Evolutionary conservation across 2,888 invertebrate genomes (phyloP), one percentile per base, ranked within the genome.

Genomic region (Agriopis leucophaearia): DNA sequence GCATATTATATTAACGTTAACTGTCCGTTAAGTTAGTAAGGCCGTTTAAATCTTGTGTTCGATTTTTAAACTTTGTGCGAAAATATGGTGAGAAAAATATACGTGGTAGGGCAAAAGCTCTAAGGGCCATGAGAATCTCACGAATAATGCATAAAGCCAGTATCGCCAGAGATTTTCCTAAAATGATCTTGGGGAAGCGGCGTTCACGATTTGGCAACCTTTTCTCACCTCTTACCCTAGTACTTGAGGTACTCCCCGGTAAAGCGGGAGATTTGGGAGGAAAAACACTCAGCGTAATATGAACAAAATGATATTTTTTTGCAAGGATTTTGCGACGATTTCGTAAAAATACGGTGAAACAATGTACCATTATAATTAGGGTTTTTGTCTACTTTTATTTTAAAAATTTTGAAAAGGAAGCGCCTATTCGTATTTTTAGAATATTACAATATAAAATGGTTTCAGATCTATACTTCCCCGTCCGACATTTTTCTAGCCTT

Each of bases 151-250:
- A 69, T 63, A 57, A 66, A 71, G 66, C 56, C 52, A 55, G 69
- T 66, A 68, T 71, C 70, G 47, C 67, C 42, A 10, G 52, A 70
- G 70, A 73, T 73, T 74, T 71, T 64, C 69, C 56, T 68, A 65
- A 69, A 73, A 71, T 73, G 70, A 71, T 73, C 69, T 60, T 55
- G 36, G 55, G 55, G 38, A 70, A 71, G 66, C 60, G 63, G 47
- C 56, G 47, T 27, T 65, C 50, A 44, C 68, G 57, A 67, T 73
- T 69, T 70, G 55, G 59, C 65, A 71, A 71, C 69, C 70, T 66
- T 67, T 72, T 69, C 64, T 63, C 73, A 72, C 66, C 68, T 62
- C 52, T 68, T 63, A 65, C 65, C 64, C 42, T 63, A 58, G 51
- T 52, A 35, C 12, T 10, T 9, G 18, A n/a, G 18, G 12, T 8